A percentile compares a stretch with the other conserved stretches of the same genome.
phyloP scores from a whole-genome alignment of 2,113 vertebrate genomes.

The Noturus placidus region DNA sequence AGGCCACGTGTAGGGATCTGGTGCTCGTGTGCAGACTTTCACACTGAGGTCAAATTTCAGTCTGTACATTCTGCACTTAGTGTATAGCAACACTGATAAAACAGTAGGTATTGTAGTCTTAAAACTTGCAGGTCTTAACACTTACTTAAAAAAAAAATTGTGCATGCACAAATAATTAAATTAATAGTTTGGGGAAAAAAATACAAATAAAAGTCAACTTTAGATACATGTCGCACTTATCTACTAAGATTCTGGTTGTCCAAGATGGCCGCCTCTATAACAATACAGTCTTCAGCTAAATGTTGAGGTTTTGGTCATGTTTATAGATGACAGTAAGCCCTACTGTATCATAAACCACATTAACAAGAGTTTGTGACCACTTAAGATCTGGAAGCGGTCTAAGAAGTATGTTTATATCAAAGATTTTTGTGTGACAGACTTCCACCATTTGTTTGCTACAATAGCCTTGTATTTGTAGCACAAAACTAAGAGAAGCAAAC shows the following conservation, averaged over 20 bases:
- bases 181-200: background rate
- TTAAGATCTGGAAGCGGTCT: background rate
- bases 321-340: background rate
- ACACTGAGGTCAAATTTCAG: constrained; percentile 1
- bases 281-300: background rate
- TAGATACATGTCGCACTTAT: background rate
- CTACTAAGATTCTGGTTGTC: background rate
- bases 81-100: background rate
- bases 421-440: background rate
- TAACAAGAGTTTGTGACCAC: background rate
- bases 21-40: background rate
- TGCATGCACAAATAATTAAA: background rate
- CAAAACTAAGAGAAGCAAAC: background rate
- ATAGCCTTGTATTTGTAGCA: background rate
- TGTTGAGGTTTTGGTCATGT: background rate
- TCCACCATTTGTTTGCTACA: background rate
- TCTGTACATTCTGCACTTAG: background rate
- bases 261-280: background rate
- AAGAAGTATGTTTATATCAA: background rate
- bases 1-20: background rate
- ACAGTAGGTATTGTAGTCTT: background rate
- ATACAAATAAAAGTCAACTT: background rate
- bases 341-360: background rate
- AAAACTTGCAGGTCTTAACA: background rate
- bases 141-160: background rate